phyloP scores from a whole-genome alignment of 37 sponge, comb jelly and placozoan genomes.

The Dysidea cf. avara region DNA sequence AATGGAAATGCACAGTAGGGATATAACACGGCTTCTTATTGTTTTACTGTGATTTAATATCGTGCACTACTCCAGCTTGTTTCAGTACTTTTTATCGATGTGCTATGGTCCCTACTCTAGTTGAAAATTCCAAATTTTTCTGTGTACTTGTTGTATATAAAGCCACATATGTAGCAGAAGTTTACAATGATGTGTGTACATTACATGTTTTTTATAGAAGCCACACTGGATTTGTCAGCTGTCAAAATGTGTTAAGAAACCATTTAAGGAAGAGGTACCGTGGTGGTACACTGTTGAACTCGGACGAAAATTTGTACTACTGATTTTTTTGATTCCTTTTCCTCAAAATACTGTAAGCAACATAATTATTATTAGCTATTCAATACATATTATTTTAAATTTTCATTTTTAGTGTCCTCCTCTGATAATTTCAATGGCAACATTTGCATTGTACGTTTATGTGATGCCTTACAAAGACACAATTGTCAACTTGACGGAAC shows the following conservation, averaged over 20 bases:
- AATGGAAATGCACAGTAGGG: no score
- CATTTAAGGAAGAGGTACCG: slow-evolving; percentile 32
- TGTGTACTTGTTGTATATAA: no score
- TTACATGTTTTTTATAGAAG: slow-evolving; percentile 21
- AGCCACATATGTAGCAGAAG: no score
- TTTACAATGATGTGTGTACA: no score
- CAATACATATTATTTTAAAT: neutral
- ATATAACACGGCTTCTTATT: no score
- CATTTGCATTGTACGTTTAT: slow-evolving; percentile 24
- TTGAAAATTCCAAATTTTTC: no score
- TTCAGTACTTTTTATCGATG: no score
- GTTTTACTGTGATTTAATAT: no score
- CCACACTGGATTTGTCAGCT: neutral
- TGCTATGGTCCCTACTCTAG: no score
- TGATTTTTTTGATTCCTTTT: slow-evolving; percentile 50
- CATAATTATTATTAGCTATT: neutral
- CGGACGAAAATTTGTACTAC: slow-evolving; percentile 31
- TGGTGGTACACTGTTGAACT: slow-evolving; percentile 68
- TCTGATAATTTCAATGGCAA: neutral
- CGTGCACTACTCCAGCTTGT: no score
- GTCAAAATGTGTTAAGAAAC: neutral
- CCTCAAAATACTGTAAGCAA: slow-evolving; percentile 52
- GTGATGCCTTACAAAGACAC: slow-evolving; percentile 31
- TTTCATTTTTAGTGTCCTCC: slow-evolving; percentile 36
- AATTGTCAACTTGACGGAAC: slow-evolving; percentile 32